Percentiles rank a stretch among this genome's conserved stretches.
These are phyloP conservation scores for Octomys mimax DNA, from an alignment of 2,797 vertebrate genomes.

Conservation along the genomic window DNA sequence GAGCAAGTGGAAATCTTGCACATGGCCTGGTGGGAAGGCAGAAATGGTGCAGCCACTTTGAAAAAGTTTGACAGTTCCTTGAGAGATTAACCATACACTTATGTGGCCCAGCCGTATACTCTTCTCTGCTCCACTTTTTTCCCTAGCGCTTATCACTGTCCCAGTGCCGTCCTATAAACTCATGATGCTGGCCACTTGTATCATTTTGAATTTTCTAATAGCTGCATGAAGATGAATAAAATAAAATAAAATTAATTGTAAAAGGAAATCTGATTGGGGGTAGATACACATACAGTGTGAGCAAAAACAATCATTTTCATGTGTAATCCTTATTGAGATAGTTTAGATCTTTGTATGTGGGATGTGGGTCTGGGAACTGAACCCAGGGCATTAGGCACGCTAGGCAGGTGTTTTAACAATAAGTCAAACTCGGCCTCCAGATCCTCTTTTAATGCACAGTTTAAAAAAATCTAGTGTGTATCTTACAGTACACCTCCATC, in stretches of 20 bases:
- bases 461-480: background rate
- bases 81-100: background rate
- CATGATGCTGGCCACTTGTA: too few species aligned
- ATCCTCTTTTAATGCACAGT: background rate
- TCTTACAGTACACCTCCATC: background rate
- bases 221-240: background rate
- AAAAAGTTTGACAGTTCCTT: background rate
- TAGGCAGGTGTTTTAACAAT: background rate
- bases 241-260: background rate
- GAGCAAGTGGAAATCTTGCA: background rate
- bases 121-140: background rate
- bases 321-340: background rate
- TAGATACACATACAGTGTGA: background rate
- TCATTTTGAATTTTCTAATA: background rate
- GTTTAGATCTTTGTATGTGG: background rate
- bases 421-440: background rate
- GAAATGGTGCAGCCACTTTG: background rate
- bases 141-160: background rate
- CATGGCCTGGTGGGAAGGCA: background rate
- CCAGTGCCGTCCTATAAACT: background rate
- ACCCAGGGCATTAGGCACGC: background rate
- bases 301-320: background rate
- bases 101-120: background rate
- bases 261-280: background rate
- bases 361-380: background rate